Percentiles rank a stretch among this genome's conserved stretches.
phyloP scores from a whole-genome alignment of 2,797 vertebrate genomes.

The Gallinago nigripennis region DNA sequence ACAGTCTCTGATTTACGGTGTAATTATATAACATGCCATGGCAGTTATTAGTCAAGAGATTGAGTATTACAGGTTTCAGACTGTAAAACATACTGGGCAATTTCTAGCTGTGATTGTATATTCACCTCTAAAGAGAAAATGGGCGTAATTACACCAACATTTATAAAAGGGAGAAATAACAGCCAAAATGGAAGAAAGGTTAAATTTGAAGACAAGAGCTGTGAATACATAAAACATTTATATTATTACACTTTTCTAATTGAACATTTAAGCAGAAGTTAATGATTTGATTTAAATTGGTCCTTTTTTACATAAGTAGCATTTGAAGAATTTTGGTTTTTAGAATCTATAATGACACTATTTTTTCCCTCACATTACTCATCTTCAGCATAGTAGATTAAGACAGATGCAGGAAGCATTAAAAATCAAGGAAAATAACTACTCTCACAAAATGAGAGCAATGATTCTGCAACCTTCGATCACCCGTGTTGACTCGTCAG shows the following conservation, averaged over 20 bases:
- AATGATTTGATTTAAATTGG: constrained; percentile 29
- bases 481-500: not conserved
- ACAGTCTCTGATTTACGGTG: constrained; percentile 17
- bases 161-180: constrained; percentile 21
- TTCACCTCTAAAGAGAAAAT: constrained; percentile 45
- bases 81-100: not conserved
- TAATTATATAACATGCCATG: constrained; percentile 23
- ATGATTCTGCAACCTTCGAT: not conserved
- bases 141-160: constrained; percentile 26
- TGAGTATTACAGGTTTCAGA: not conserved
- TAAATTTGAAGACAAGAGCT: constrained; percentile 21
- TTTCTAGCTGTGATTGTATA: constrained; percentile 24
- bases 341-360: constrained; percentile 19
- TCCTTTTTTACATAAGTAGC: constrained; percentile 14
- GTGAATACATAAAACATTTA: constrained; percentile 12
- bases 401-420: constrained; percentile 2
- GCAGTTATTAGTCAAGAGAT: constrained; percentile 21
- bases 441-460: constrained; percentile 2
- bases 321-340: not conserved
- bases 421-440: constrained; percentile 33
- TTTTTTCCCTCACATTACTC: constrained; percentile 23
- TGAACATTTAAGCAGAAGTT: constrained; percentile 5
- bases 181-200: not conserved
- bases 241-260: constrained; percentile 20
- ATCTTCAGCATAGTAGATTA: constrained; percentile 2